Base-by-base conservation (phyloP, 2,797 vertebrate genomes). In the Darevskia mixta region DNA sequence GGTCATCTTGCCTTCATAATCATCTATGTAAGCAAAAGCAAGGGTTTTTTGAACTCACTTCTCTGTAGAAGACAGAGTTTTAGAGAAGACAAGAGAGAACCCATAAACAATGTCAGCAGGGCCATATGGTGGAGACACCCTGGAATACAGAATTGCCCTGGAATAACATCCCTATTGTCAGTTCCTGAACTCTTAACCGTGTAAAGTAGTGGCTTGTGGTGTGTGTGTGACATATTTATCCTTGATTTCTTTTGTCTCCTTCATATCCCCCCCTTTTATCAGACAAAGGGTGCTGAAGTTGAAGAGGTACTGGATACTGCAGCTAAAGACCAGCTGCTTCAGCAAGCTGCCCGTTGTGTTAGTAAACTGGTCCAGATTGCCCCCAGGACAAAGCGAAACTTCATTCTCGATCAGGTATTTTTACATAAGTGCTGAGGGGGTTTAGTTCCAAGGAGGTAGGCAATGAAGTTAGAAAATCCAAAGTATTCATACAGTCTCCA, bases 291-390 rank as follows among this genome's bases (percentile, higher is more conserved):
- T 20, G 94, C 91, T 0, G 94, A 93, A 29, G 82, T 91, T 11
- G 94, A 94, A 72, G 95, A 95, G 85, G 4, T 66, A 1, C 89
- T 94, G 95, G 95, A 96, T 66, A 95, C 95, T 38, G 97, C 96
- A 91, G 95, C 95, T 88, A 96, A 92, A 90, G 97, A 98, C 82
- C 88, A 93, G 89, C 94, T 96, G 90, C 95, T 98, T 86, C 98
- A 97, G 94, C 97, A 98, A 96, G 98, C 98, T 67, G 98, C 98
- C 88, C 98, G 97, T 90, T 98, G 98, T 95, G 96, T 99, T 86
- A 98, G 98, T 89, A 97, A 98, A 72, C 94, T 99, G 87, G 97
- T 99, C 91, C 98, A 97, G 93, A 90, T 97, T 7, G 98, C 98
- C 77, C 97, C 98, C 61, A 92, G 96, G 89, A 97, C 95, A 87